These are phyloP conservation scores for Lasiurus borealis DNA, from an alignment of 2,113 vertebrate species.

Conservation along the genomic window DNA sequence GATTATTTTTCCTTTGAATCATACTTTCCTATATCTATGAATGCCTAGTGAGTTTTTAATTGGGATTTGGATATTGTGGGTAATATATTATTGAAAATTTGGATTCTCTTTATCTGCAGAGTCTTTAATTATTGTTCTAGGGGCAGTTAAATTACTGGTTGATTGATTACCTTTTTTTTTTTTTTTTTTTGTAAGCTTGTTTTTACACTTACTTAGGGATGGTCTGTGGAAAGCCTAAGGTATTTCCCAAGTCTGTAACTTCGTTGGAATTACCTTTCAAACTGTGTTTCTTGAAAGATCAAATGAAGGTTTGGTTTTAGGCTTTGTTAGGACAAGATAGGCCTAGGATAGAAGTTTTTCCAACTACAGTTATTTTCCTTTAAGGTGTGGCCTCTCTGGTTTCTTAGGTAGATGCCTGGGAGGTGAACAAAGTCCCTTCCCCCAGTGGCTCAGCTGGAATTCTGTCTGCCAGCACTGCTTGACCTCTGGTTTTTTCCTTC, in stretches of 20 bases:
- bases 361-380: neutral
- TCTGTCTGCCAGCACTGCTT: neutral
- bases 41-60: neutral
- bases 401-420: conserved; percentile 23
- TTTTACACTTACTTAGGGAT: neutral
- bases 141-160: neutral
- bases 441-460: conserved; percentile 4
- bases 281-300: conserved; percentile 23
- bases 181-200: neutral
- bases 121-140: neutral
- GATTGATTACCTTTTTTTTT: neutral
- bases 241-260: neutral
- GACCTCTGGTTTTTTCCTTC: neutral
- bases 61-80: neutral
- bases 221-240: neutral
- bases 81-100: neutral
- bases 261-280: neutral
- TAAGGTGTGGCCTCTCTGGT: conserved; percentile 12
- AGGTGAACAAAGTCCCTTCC: neutral
- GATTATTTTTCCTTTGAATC: neutral
- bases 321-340: neutral
- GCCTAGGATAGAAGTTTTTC: neutral
- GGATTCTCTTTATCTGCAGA: neutral
- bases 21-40: neutral
- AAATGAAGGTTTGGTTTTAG: conserved; percentile 18